Percentiles rank a stretch among this genome's conserved stretches.
Conservation (phyloP, 2,113 vertebrate species). For the Sterrhoptilus dennistouni region DNA sequence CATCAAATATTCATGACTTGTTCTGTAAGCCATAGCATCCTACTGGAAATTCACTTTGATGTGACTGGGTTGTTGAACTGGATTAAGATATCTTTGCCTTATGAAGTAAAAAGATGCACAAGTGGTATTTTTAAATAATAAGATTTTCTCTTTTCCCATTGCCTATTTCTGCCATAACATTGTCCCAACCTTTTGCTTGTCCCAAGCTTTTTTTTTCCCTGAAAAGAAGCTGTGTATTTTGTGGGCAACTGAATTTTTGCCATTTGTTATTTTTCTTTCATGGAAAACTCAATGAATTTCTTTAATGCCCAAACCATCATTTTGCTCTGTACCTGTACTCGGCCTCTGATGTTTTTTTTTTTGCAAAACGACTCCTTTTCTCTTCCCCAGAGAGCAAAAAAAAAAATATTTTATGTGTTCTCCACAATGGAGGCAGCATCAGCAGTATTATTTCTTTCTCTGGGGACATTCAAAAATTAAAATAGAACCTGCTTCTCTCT, state of each 20-base stretch:
- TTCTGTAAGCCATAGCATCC: constrained; percentile 14
- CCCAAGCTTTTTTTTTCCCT: neutral
- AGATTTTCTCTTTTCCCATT: neutral
- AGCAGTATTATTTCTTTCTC: neutral
- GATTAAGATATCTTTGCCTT: neutral
- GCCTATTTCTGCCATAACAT: neutral
- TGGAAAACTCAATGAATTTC: neutral
- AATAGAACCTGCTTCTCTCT: neutral
- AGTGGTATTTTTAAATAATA: neutral
- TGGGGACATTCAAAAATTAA: neutral
- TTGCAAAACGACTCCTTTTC: neutral
- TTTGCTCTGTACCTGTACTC: neutral
- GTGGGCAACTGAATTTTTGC: neutral
- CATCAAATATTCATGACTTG: constrained; percentile 51
- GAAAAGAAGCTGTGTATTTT: neutral
- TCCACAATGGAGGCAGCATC: neutral
- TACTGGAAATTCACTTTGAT: constrained; percentile 39
- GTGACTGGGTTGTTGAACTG: constrained; percentile 1
- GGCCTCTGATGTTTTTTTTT: neutral
- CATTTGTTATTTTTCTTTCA: neutral
- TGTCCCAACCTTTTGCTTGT: neutral
- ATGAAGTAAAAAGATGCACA: neutral
- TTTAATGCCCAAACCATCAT: neutral
- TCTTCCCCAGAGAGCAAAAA: neutral
- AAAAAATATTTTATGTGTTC: rapidly evolving